Base-by-base conservation (phyloP, 2,888 invertebrate genomes). In the Ischnus inquisitorius region DNA sequence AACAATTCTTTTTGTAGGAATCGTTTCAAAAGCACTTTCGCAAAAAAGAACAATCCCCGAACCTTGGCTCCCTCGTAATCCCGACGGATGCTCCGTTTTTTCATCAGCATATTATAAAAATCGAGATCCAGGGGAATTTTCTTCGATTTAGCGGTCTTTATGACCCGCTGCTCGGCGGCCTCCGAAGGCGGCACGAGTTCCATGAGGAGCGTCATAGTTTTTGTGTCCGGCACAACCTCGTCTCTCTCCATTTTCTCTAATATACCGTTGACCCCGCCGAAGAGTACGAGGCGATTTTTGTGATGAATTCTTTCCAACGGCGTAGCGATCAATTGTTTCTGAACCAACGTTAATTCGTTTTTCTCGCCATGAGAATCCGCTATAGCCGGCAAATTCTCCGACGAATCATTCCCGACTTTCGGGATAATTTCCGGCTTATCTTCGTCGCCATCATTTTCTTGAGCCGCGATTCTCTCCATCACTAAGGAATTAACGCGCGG, bases 101-200 rank as follows among this genome's bases (percentile, higher is more conserved):
- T 97, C 74, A 99, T 98, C 10, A 98, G 94, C 94, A 97, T 95
- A 93, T 98, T 98, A 90, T 96, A 98, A 92, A 98, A 98, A 91
- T 96, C 96, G 78, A 97, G 95, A 93, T 98, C 98, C 1, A 96
- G 94, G 88, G 94, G 95, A 0, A 97, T 92, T 10, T 95, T 94
- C 57, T 94, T 93, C 82, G 94, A 93, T 79, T 95, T 95, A 93
- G 98, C 95, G 77, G 94, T 93, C 71, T 93, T 93, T 4, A 98
- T 90, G 8, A 98, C 91, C 83, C 95, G 95, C 74, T 95, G 94
- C 93, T 99, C 98, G 16, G 96, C 95, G 74, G 95, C 94, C 84
- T 93, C 90, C 16, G 95, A 96, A 28, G 95, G 94, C 2, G 97
- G 97, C 83, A 97, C 94, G 74, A 96, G 94, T 87, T 96, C 96